Percentiles rank a stretch among this genome's conserved stretches.
These are phyloP conservation scores for Cerceris rybyensis DNA, from an alignment of 2,888 invertebrate species.

Conservation along the genomic window DNA sequence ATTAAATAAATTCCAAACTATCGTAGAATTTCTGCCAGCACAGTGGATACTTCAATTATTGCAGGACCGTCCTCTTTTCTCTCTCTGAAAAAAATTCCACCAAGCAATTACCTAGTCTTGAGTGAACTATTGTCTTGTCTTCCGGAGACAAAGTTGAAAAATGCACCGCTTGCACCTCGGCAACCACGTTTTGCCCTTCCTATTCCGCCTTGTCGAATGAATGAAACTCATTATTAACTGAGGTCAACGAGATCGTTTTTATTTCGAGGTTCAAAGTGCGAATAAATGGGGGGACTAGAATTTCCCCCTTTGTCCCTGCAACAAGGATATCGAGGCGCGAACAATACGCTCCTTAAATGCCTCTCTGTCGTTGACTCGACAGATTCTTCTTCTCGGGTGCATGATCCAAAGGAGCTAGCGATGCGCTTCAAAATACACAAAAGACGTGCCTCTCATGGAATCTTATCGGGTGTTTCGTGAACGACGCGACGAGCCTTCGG, in stretches of 20 bases:
- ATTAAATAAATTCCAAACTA: no score
- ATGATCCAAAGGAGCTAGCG: constrained; percentile 10
- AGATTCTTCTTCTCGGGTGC: constrained; percentile 19
- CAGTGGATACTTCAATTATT: constrained; percentile 54
- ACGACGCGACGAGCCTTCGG: constrained; percentile 41
- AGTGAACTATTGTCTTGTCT: constrained; percentile 55
- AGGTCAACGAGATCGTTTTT: constrained; percentile 43
- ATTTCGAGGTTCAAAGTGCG: constrained; percentile 6
- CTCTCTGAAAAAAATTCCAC: constrained; percentile 26
- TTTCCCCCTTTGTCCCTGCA: constrained; percentile 13
- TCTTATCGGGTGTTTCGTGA: constrained; percentile 44
- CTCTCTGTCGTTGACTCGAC: constrained; percentile 22
- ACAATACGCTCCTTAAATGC: constrained; percentile 38
- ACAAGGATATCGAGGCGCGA: constrained; percentile 33
- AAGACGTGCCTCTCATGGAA: constrained; percentile 39
- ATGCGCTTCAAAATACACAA: constrained; percentile 38
- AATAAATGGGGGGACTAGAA: constrained; percentile 21
- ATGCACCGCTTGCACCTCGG: constrained; percentile 54
- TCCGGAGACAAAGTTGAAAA: constrained; percentile 51
- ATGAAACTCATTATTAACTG: constrained; percentile 57
- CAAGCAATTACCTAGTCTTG: constrained; percentile 52
- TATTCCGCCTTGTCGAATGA: constrained; percentile 37
- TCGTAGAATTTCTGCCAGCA: constrained; percentile 19
- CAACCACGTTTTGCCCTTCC: constrained; percentile 38
- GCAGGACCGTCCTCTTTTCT: constrained; percentile 14